Evolutionary conservation across 1,140 invertebrate genomes (phyloP).

Genomic region (Dinoponera quadriceps): DNA sequence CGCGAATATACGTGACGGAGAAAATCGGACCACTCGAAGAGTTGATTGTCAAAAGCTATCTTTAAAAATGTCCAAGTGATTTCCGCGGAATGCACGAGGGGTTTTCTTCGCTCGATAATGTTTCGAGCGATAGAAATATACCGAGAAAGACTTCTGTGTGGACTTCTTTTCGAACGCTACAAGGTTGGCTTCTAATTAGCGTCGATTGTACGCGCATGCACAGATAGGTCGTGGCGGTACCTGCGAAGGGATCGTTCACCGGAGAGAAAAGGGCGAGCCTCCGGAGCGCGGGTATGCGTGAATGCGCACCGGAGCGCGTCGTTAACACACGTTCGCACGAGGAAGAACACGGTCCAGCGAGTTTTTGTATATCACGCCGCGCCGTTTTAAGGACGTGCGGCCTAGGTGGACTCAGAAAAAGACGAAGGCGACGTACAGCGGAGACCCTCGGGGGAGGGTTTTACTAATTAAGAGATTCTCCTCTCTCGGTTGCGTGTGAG

Average conservation of each 20-base stretch:
- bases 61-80: too few relatives aligned
- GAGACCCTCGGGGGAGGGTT: background rate
- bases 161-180: background rate
- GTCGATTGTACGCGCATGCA: background rate
- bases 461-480: slow-evolving; percentile 27
- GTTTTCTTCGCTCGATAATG: slow-evolving; percentile 1
- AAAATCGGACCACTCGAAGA: too few relatives aligned
- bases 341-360: slow-evolving; percentile 48
- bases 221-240: slow-evolving; percentile 28
- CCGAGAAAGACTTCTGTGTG: too few relatives aligned
- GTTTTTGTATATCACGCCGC: slow-evolving; percentile 9
- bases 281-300: slow-evolving; percentile 11
- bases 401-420: background rate
- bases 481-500: slow-evolving; percentile 6
- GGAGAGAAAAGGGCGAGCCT: slow-evolving; percentile 45
- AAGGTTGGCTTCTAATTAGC: slow-evolving; percentile 12
- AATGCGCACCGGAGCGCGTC: slow-evolving; percentile 35
- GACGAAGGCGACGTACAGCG: background rate
- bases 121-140: background rate
- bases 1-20: too few relatives aligned
- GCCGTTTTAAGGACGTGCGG: slow-evolving; percentile 11
- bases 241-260: slow-evolving; percentile 4
- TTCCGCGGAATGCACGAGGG: background rate
- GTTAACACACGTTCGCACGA: slow-evolving; percentile 42
- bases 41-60: too few relatives aligned